These are phyloP conservation scores for Drosophila nigrodunni DNA, from an alignment of 1,140 invertebrate species.

Conservation along the genomic window DNA sequence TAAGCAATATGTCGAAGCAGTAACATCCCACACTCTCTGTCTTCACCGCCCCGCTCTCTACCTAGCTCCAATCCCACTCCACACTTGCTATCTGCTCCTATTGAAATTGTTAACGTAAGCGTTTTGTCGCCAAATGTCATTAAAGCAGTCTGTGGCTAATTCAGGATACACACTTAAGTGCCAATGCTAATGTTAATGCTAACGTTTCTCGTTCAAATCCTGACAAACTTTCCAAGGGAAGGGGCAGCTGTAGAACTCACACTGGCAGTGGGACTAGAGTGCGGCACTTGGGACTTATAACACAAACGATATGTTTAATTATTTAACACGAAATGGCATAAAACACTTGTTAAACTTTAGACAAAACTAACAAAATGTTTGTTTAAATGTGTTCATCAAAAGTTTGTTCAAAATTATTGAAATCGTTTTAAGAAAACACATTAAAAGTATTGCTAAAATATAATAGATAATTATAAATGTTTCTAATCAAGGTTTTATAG, in stretches of 20 bases:
- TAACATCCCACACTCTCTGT: not conserved
- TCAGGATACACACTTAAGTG: conserved; percentile 56
- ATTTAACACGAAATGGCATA: not conserved
- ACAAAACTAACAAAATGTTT: not conserved
- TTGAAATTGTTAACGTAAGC: conserved; percentile 47
- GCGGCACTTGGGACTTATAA: not conserved
- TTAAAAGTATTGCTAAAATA: no score
- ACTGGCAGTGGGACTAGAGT: not conserved
- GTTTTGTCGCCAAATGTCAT: conserved; percentile 60
- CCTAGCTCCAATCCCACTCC: no score
- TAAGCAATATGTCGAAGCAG: conserved; percentile 32
- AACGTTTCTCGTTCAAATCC: conserved; percentile 45
- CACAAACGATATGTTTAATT: not conserved
- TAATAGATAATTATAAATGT: no score
- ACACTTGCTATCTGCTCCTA: conserved; percentile 1
- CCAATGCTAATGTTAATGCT: conserved; percentile 52
- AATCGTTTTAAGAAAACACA: no score
- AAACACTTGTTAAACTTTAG: not conserved
- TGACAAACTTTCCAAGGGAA: conserved; percentile 48
- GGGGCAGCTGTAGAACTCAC: not conserved
- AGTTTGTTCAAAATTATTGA: no score
- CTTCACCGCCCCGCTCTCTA: not conserved
- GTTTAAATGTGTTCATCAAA: no score
- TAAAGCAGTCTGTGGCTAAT: conserved; percentile 68
- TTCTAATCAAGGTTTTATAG: no score